These are phyloP conservation scores for Linnaemya vulpina DNA, from an alignment of 2,888 invertebrate genomes.

Conservation along the genomic window DNA sequence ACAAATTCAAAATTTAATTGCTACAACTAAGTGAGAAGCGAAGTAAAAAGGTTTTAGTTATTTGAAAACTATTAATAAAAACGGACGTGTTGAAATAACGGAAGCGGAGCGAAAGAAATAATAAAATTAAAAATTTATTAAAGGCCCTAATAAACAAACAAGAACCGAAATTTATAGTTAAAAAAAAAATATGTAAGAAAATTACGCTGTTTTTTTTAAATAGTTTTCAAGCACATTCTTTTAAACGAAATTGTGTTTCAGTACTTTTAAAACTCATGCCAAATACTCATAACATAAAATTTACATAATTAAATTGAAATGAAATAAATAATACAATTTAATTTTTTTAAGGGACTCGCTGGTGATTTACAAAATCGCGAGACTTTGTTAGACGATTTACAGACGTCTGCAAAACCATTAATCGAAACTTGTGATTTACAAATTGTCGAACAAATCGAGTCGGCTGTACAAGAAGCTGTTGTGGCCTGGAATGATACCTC, in stretches of 20 bases:
- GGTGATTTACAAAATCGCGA: constrained; percentile 90
- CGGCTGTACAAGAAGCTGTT: constrained; percentile 90
- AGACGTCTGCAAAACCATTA: constrained; percentile 88
- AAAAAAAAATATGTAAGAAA: not conserved
- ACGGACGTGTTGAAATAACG: constrained; percentile 48
- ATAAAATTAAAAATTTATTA: not conserved
- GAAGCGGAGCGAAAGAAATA: not conserved
- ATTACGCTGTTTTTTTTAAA: not conserved
- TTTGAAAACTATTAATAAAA: constrained; percentile 56
- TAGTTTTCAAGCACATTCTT: not conserved
- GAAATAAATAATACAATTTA: not conserved
- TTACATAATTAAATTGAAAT: not conserved
- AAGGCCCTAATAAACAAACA: not conserved
- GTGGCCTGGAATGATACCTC: constrained; percentile 92
- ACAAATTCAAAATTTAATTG: constrained; percentile 8
- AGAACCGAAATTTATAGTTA: not conserved
- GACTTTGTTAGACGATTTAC: constrained; percentile 88
- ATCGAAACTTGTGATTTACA: constrained; percentile 88
- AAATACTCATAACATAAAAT: constrained; percentile 18
- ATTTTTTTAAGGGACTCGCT: constrained; percentile 86
- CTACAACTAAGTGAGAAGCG: not conserved
- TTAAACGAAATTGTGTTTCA: not conserved
- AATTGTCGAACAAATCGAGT: constrained; percentile 88
- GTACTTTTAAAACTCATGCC: not conserved
- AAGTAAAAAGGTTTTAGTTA: constrained; percentile 50